phyloP scores from a whole-genome alignment of 2,113 vertebrate genomes.

The Zootoca vivipara region DNA sequence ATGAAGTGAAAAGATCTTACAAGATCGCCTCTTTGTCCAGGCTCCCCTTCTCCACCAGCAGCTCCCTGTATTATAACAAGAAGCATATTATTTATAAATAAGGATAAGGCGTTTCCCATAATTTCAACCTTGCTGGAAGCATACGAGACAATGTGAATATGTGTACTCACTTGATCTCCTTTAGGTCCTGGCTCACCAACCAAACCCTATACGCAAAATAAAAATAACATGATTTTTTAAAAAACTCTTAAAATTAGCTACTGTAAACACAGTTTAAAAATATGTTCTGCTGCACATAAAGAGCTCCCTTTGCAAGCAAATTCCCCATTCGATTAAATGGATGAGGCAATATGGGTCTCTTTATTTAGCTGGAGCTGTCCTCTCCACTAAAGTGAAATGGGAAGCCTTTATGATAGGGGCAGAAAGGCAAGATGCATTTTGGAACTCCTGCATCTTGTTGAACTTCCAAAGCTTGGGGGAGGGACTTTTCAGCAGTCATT shows the following conservation, averaged over 20 bases:
- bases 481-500: no score
- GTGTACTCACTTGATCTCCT: conserved; percentile 87
- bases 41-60: conserved; percentile 90
- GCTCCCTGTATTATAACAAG: conserved; percentile 78
- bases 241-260: conserved; percentile 32
- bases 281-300: neutral
- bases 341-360: neutral
- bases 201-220: conserved; percentile 80
- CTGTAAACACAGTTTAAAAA: neutral
- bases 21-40: conserved; percentile 88
- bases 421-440: neutral
- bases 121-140: rapidly evolving
- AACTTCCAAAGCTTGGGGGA: no score
- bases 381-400: neutral
- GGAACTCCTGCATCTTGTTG: neutral
- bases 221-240: neutral
- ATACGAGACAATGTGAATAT: neutral
- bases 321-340: neutral
- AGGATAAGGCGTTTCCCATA: neutral
- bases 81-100: conserved; percentile 38
- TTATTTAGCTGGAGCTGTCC: neutral
- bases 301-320: neutral
- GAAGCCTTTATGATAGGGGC: neutral
- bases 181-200: conserved; percentile 89
- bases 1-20: conserved; percentile 75